phyloP scores from a whole-genome alignment of 2,797 vertebrate genomes.

The Clarias fuscus region DNA sequence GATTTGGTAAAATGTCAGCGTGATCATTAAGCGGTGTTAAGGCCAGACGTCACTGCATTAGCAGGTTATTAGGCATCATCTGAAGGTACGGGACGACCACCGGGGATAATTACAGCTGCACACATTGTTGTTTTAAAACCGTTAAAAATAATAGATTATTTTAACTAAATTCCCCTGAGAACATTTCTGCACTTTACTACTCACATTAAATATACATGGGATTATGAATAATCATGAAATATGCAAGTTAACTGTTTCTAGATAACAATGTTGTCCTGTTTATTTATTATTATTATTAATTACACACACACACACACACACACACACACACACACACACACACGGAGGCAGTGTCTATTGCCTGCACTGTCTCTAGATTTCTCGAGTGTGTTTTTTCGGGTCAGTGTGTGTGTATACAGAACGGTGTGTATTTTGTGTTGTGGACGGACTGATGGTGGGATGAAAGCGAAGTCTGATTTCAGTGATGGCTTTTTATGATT shows the following conservation, averaged over 20 bases:
- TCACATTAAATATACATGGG: not conserved
- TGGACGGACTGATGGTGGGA: conserved; percentile 3
- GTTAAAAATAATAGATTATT: not conserved
- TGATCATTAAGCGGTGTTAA: not conserved
- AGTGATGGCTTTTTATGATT: not conserved
- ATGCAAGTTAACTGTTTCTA: not conserved
- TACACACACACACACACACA: not conserved
- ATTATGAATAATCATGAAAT: not conserved
- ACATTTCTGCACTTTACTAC: not conserved
- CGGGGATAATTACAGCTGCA: not conserved
- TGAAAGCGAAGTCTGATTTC: conserved; percentile 9
- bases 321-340: not conserved
- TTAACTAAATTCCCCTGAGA: not conserved
- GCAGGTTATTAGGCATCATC: not conserved
- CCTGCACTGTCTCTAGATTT: not conserved
- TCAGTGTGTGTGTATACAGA: not conserved
- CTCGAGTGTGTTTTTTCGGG: not conserved
- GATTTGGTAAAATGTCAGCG: not conserved
- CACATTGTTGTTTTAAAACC: not conserved
- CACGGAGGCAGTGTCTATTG: not conserved
- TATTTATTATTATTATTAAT: too few species aligned
- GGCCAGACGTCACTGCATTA: not conserved
- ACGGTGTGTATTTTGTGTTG: not conserved
- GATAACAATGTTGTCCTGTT: not conserved
- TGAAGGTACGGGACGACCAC: not conserved